phyloP scores from a whole-genome alignment of 2,888 invertebrate species.

The Bellardia pandia region DNA sequence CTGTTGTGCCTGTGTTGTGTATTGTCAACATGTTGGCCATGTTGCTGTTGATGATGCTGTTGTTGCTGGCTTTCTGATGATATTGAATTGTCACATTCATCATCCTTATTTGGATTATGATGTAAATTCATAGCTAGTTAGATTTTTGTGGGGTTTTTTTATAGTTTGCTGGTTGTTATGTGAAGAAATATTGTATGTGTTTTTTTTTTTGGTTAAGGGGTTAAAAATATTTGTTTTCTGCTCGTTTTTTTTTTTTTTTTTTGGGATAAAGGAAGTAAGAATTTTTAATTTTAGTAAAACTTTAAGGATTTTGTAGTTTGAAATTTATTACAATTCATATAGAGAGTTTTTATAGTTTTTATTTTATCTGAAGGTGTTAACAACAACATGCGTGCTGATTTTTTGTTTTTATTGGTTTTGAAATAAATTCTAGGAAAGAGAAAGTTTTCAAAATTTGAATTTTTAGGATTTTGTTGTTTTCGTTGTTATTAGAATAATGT shows the following conservation, averaged over 20 bases:
- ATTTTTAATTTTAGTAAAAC: slow-evolving; percentile 16
- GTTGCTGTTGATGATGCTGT: slow-evolving; percentile 13
- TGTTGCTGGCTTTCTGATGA: slow-evolving; percentile 71
- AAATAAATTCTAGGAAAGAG: not conserved
- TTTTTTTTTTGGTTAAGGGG: not conserved
- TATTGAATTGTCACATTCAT: slow-evolving; percentile 76
- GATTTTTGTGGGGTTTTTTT: slow-evolving; percentile 27
- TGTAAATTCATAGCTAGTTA: slow-evolving; percentile 74
- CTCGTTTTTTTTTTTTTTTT: not conserved
- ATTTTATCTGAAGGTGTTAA: not conserved
- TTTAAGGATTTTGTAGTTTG: slow-evolving; percentile 15
- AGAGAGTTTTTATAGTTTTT: slow-evolving; percentile 16
- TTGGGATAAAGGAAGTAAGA: not conserved
- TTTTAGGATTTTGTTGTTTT: slow-evolving; percentile 7
- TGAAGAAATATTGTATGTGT: slow-evolving; percentile 25
- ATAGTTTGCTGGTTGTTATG: slow-evolving; percentile 31
- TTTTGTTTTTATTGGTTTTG: not conserved
- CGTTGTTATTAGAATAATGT: slow-evolving; percentile 8
- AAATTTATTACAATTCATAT: slow-evolving; percentile 41
- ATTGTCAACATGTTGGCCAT: slow-evolving; percentile 39
- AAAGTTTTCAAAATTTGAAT: slow-evolving; percentile 39
- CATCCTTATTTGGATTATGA: slow-evolving; percentile 73
- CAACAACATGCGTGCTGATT: slow-evolving; percentile 51
- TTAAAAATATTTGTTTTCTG: not conserved
- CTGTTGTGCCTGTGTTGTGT: slow-evolving; percentile 53